phyloP scores from a whole-genome alignment of 1,140 invertebrate genomes.

The Euura saliciscinereae region DNA sequence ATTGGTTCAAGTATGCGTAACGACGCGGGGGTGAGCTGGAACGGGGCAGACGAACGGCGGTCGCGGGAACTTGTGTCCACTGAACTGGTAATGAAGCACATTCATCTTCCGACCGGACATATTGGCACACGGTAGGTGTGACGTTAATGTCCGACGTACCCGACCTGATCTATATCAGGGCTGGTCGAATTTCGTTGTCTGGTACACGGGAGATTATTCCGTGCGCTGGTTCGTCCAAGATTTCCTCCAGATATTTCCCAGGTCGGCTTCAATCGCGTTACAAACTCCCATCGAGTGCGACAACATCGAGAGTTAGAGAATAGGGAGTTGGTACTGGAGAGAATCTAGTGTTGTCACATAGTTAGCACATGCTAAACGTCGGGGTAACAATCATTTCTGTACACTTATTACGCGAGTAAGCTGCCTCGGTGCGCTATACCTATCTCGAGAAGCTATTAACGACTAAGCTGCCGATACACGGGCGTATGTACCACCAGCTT shows the following conservation, averaged over 20 bases:
- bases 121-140: slow-evolving; percentile 11
- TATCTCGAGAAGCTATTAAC: not conserved
- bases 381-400: not conserved
- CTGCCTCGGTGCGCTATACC: not conserved
- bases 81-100: slow-evolving; percentile 8
- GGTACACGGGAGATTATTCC: not conserved
- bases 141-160: slow-evolving; percentile 5
- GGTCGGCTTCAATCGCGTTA: too few relatives aligned
- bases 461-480: not conserved
- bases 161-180: too few relatives aligned
- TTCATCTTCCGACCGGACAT: slow-evolving; percentile 8
- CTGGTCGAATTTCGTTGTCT: too few relatives aligned
- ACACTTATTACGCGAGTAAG: not conserved
- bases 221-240: too few relatives aligned
- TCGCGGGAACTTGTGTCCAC: not conserved
- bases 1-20: slow-evolving; percentile 7
- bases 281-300: too few relatives aligned
- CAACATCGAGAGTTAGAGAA: not conserved
- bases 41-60: not conserved
- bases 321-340: not conserved
- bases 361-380: not conserved
- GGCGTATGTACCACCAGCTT: not conserved
- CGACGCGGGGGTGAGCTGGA: not conserved
- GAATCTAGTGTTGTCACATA: not conserved
- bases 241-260: too few relatives aligned